phyloP scores from a whole-genome alignment of 2,113 vertebrate species.

The Laticauda colubrina region DNA sequence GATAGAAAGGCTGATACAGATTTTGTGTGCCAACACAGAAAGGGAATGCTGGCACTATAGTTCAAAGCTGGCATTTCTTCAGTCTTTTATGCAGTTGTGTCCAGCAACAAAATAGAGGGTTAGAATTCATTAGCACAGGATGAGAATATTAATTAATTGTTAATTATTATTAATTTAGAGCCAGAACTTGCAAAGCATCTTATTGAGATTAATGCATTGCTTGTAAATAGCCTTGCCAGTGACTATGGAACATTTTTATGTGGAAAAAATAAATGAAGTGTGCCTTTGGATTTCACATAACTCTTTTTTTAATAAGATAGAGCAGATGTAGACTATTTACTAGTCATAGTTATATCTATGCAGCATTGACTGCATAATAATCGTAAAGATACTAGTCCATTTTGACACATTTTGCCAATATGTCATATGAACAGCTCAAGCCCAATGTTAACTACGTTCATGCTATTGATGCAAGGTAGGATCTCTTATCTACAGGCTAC shows the following conservation, averaged over 20 bases:
- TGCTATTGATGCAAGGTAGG: background rate
- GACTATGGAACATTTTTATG: background rate
- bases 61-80: background rate
- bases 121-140: slow-evolving; percentile 32
- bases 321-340: background rate
- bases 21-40: background rate
- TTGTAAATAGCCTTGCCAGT: slow-evolving; percentile 1
- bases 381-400: background rate
- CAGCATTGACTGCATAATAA: background rate
- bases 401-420: background rate
- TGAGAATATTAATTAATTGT: slow-evolving; percentile 58
- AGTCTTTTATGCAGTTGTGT: background rate
- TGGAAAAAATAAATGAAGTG: background rate
- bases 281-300: background rate
- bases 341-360: background rate
- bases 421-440: background rate
- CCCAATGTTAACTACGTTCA: background rate
- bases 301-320: background rate
- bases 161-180: slow-evolving; percentile 49
- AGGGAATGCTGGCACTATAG: background rate
- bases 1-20: background rate
- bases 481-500: background rate
- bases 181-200: slow-evolving; percentile 29
- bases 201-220: slow-evolving; percentile 6
- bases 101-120: slow-evolving; percentile 44